Percentiles rank a stretch among this genome's conserved stretches.
phyloP scores from a whole-genome alignment of 2,888 invertebrate genomes.

The Ypsolopha scabrella region DNA sequence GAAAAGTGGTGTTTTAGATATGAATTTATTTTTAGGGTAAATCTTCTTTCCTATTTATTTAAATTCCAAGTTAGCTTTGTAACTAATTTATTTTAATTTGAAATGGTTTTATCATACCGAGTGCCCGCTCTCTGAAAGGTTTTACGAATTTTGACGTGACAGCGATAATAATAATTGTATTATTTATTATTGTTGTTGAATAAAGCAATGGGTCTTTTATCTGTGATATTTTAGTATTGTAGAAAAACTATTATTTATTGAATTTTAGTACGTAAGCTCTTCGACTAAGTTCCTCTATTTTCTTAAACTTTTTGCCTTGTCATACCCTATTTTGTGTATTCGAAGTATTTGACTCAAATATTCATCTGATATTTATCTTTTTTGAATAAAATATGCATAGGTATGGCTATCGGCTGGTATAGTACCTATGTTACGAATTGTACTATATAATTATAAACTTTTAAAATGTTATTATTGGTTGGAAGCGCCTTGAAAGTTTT shows the following conservation, averaged over 20 bases:
- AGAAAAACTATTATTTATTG: constrained; percentile 63
- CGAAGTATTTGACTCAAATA: constrained; percentile 5
- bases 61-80: neutral
- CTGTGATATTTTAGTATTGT: constrained; percentile 69
- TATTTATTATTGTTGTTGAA: constrained; percentile 58
- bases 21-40: neutral
- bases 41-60: constrained; percentile 6
- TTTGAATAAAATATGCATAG: no score
- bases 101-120: neutral
- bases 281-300: constrained; percentile 44
- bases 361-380: no score
- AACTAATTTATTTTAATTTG: neutral
- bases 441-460: no score
- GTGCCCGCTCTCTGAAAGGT: constrained; percentile 21
- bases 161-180: constrained; percentile 13
- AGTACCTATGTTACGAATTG: no score
- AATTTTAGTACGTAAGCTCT: constrained; percentile 44
- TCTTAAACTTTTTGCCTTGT: constrained; percentile 1
- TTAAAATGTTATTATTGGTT: no score
- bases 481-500: no score
- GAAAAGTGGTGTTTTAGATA: neutral
- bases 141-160: constrained; percentile 31
- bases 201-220: constrained; percentile 67
- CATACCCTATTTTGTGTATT: neutral
- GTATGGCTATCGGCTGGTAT: no score